Conservation (phyloP, 64 coral and sea anemone species). For the Montipora cactus region DNA sequence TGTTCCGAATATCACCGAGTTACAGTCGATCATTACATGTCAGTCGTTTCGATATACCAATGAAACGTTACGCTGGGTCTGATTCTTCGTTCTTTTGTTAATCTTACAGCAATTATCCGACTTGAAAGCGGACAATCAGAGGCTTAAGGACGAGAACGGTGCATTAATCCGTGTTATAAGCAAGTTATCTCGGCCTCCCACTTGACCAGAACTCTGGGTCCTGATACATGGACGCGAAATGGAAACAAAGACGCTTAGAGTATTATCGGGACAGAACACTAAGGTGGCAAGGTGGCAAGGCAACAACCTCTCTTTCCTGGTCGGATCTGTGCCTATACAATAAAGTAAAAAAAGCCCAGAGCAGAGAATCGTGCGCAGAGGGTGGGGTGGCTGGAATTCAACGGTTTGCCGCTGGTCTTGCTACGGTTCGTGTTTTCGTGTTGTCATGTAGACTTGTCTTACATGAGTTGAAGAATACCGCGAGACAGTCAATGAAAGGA, state of each 20-base stretch:
- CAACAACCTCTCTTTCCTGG: constrained; percentile 19
- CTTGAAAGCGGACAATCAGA: constrained; percentile 87
- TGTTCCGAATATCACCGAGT: background rate
- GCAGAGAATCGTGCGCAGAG: constrained; percentile 12
- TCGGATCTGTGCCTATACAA: constrained; percentile 45
- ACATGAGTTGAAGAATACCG: background rate
- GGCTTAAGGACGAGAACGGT: constrained; percentile 97
- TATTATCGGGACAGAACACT: background rate
- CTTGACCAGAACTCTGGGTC: constrained; percentile 73
- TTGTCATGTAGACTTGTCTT: constrained; percentile 27
- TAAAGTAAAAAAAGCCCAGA: constrained; percentile 22
- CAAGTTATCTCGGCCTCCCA: constrained; percentile 97
- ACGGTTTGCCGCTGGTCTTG: background rate
- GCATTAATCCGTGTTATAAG: constrained; percentile 99
- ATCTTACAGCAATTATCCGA: constrained; percentile 88
- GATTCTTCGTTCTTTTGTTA: background rate
- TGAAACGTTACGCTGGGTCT: background rate
- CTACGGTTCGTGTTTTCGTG: constrained; percentile 8
- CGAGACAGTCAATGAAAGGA: background rate
- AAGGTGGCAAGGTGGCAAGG: no score
- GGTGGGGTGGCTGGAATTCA: constrained; percentile 9
- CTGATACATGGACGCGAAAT: background rate
- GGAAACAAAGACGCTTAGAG: background rate
- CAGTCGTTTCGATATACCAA: background rate
- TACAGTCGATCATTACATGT: no score